Base-by-base conservation (phyloP, 2,888 invertebrate genomes). In the Himalopsyche japonica region DNA sequence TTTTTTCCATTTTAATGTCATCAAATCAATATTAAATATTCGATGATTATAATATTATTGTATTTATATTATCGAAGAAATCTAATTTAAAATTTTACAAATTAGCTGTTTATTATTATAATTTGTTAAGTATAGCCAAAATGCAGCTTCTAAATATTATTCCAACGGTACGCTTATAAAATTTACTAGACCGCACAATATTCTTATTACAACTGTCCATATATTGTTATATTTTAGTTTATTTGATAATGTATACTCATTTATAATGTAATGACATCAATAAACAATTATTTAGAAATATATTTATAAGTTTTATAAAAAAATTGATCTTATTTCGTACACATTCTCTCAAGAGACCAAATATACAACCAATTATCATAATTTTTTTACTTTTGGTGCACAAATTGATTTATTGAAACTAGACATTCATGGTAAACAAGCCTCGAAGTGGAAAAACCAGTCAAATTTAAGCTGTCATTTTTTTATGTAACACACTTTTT, bases 241-340 rank as follows among this genome's bases (percentile, higher is more conserved):
- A 70, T 70, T 70, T 27, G 27, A 70, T 27, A 70, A 70, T 30
- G 70, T 70, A 30, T 70, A 70, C 70, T 70, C 70, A 30, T 70
- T 70, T 70, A 70, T 30, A 70, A 70, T 70, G 70, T 70, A 70
- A 70, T 30, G 70, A 70, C 70, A 70, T 70, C 70, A 70, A 27
- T 24, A 70, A 70, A 27, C 27, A 70, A 70, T 27, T 30, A 20
- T 30, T 70, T 70, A 70, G 70, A 70, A 70, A 70, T 70, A 70
- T 70, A 70, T 70, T 70, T 70, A 70, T 70, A 70, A 70, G 70
- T 70, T 70, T 70, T 70, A 70, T 70, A 70, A 70, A 70, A 70
- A 70, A 70, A 57, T 49, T 27, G 70, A 70, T 70, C 70, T 70
- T 27, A 70, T 70, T 70, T 70, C 70, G 15, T 70, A 70, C 70